Conservation (phyloP, 2,888 invertebrate species). For the Merodon equestris region DNA sequence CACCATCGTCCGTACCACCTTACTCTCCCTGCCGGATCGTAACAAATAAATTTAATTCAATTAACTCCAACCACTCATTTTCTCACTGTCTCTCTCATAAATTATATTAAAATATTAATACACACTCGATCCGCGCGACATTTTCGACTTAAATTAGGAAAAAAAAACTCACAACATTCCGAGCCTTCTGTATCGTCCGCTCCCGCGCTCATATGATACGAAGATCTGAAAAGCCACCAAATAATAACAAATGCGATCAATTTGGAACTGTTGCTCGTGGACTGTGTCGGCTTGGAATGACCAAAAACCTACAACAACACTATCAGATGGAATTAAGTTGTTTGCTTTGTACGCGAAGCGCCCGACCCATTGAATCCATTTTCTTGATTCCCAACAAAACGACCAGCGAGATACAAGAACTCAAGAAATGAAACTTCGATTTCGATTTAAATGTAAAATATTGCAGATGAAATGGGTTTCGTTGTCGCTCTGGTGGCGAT, state of each 20-base stretch:
- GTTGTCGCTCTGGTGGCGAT: conserved; percentile 20
- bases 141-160: conserved; percentile 47
- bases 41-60: conserved; percentile 59
- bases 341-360: conserved; percentile 66
- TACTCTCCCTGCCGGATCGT: neutral
- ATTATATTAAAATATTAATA: conserved; percentile 59
- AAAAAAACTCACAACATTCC: conserved; percentile 49
- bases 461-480: conserved; percentile 43
- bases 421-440: conserved; percentile 14
- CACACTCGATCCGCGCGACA: conserved; percentile 19
- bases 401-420: too few species aligned
- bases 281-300: neutral
- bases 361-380: conserved; percentile 67
- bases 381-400: conserved; percentile 52
- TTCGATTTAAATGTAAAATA: conserved; percentile 67
- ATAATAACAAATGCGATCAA: conserved; percentile 66
- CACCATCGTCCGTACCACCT: too few species aligned
- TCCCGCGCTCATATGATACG: conserved; percentile 24
- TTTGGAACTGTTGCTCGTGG: conserved; percentile 53
- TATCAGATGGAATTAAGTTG: conserved; percentile 68
- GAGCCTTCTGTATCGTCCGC: conserved; percentile 45
- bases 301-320: conserved; percentile 43
- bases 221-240: conserved; percentile 53
- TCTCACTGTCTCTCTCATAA: conserved; percentile 54
- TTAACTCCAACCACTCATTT: conserved; percentile 50